Percentiles rank a stretch among this genome's conserved stretches.
These are phyloP conservation scores for Tetraodon nigroviridis DNA, from an alignment of 2,113 vertebrate genomes.

Conservation along the genomic window DNA sequence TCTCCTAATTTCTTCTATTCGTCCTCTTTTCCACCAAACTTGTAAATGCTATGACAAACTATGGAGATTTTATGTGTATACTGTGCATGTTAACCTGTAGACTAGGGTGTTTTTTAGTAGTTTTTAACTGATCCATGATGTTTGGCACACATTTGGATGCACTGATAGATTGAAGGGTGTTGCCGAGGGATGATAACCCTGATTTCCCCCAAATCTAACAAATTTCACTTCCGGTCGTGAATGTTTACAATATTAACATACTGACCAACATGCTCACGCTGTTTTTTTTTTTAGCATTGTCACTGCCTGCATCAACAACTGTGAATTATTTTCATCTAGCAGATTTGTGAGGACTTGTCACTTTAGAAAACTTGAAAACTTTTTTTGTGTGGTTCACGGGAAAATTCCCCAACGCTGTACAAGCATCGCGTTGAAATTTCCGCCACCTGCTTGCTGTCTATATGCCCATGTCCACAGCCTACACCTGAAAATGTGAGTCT, in stretches of 20 bases:
- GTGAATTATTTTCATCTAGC: slow-evolving; percentile 31
- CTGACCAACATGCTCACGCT: slow-evolving; percentile 59
- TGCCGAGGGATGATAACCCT: slow-evolving; percentile 50
- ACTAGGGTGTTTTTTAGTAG: slow-evolving; percentile 59
- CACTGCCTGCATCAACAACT: slow-evolving; percentile 57
- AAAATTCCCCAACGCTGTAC: slow-evolving; percentile 25
- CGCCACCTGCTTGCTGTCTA: slow-evolving; percentile 54
- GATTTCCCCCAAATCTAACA: slow-evolving; percentile 45
- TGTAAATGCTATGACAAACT: slow-evolving; percentile 63
- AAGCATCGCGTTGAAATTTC: slow-evolving; percentile 34
- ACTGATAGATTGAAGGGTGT: slow-evolving; percentile 33
- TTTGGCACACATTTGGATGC: slow-evolving; percentile 49
- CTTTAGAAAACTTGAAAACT: slow-evolving; percentile 11
- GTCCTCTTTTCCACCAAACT: slow-evolving; percentile 60
- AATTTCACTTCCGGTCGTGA: slow-evolving; percentile 67
- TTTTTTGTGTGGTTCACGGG: slow-evolving; percentile 13
- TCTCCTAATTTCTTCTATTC: slow-evolving; percentile 57
- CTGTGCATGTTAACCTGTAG: slow-evolving; percentile 70
- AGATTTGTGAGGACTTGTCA: slow-evolving; percentile 12
- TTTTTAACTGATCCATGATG: slow-evolving; percentile 47
- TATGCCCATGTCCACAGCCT: slow-evolving; percentile 50
- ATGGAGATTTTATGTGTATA: slow-evolving; percentile 69
- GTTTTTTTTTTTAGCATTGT: slow-evolving; percentile 36
- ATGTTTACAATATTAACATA: slow-evolving; percentile 69
- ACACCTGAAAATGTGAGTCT: slow-evolving; percentile 54